These are phyloP conservation scores for Melozone crissalis DNA, from an alignment of 2,113 vertebrate genomes.

Conservation along the genomic window DNA sequence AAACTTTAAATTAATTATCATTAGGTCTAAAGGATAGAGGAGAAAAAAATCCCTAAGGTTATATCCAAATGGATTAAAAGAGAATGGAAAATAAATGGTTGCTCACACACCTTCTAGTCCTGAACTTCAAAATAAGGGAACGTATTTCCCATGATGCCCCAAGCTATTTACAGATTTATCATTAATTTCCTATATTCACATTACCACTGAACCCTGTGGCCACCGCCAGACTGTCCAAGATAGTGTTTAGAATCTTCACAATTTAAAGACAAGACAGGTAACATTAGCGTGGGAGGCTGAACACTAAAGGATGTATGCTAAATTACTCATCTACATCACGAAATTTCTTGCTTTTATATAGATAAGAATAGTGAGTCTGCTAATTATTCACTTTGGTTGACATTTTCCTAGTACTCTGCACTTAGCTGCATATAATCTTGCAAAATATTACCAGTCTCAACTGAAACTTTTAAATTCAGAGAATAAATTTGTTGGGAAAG, in stretches of 20 bases:
- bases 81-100: background rate
- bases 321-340: background rate
- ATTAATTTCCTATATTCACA: background rate
- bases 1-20: constrained; percentile 21
- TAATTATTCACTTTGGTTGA: background rate
- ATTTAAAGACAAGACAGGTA: background rate
- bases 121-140: background rate
- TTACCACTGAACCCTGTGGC: background rate
- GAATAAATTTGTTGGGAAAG: background rate
- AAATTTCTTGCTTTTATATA: background rate
- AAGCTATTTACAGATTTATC: background rate
- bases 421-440: background rate
- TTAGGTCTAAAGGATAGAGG: background rate
- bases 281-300: background rate
- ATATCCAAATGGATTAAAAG: background rate
- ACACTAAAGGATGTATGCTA: background rate
- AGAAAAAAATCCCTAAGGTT: background rate
- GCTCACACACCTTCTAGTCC: background rate
- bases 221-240: background rate
- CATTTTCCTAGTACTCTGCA: background rate
- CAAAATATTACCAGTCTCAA: background rate
- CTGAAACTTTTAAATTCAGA: background rate
- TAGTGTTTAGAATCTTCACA: background rate
- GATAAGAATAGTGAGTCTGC: background rate
- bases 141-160: background rate